Conservation (phyloP, 2,888 invertebrate genomes). For the Lydus trimaculatus region DNA sequence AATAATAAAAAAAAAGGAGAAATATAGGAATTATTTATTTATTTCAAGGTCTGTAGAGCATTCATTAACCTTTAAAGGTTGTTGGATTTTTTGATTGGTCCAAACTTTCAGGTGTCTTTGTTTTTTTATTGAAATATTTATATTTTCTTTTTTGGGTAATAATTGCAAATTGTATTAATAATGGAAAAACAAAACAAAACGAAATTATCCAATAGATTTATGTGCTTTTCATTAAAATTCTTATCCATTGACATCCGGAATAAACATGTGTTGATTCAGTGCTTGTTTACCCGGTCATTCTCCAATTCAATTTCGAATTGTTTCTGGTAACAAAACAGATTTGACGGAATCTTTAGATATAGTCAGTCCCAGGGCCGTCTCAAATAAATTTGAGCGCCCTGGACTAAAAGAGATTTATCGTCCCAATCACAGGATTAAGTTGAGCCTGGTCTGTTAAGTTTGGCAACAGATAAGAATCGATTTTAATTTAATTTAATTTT, state of each 20-base stretch:
- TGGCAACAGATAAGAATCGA: no score
- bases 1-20: slow-evolving; percentile 31
- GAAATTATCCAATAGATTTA: slow-evolving; percentile 12
- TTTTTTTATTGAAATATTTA: neutral
- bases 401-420: no score
- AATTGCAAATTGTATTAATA: slow-evolving; percentile 7
- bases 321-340: neutral
- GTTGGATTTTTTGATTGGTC: slow-evolving; percentile 47
- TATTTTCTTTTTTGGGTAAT: neutral
- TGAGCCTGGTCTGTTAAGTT: no score
- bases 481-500: no score
- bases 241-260: slow-evolving; percentile 31
- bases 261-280: slow-evolving; percentile 25
- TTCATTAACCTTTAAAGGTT: slow-evolving; percentile 59
- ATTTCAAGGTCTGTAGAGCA: slow-evolving; percentile 58
- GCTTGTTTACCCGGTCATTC: neutral
- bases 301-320: neutral
- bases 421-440: no score
- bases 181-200: slow-evolving; percentile 12
- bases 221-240: slow-evolving; percentile 28
- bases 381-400: no score
- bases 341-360: neutral
- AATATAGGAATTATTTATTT: slow-evolving; percentile 41
- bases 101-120: neutral
- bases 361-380: no score